Evolutionary conservation across 2,888 invertebrate species (phyloP), one percentile per base, ranked within the genome.

Genomic region (Erpobdella octoculata): DNA sequence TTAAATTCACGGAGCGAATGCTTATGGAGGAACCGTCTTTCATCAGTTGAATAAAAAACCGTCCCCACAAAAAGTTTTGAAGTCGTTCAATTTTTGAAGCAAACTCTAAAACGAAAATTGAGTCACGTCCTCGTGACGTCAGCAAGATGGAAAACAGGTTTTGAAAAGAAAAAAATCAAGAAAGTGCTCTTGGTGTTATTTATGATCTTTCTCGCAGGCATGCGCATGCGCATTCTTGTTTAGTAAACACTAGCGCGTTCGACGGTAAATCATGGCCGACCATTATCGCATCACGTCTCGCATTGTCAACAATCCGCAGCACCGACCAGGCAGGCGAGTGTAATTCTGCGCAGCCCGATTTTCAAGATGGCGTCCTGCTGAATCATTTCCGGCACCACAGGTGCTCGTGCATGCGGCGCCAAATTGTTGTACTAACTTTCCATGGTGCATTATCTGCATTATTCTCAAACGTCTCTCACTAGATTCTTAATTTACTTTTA

Each of bases 231-330:
- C 62, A 35, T 31, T 62, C 35, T 31, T 62, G 31, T 62, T 62
- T 62, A 62, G 62, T 62, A 62, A 62, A 62, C 62, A 35, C 62
- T 62, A 35, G 62, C n/a, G 62, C 35, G 62, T 62, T 31, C 35
- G 62, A n/a, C 35, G 62, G 28, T 62, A 62, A 62, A 62, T 62
- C 62, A 62, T 62, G 31, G 31, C 28, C 62, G 35, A n/a, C 62
- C 62, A 62, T 62, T 62, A 62, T 62, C 62, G 62, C 62, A 21
- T 62, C 5, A 62, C 62, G 62, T 62, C 35, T 62, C 62, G 21
- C 62, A 33, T 35, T 62, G 62, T 62, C 62, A 62, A 62, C 62
- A 62, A 62, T 53, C 53, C 53, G 4, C 53, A n/a, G 53, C 8
- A 53, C 53, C 53, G 15, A 2, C 8, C 53, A n/a, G n/a, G n/a